phyloP scores from a whole-genome alignment of 1,140 invertebrate genomes.

The Sarcophaga peregrina region DNA sequence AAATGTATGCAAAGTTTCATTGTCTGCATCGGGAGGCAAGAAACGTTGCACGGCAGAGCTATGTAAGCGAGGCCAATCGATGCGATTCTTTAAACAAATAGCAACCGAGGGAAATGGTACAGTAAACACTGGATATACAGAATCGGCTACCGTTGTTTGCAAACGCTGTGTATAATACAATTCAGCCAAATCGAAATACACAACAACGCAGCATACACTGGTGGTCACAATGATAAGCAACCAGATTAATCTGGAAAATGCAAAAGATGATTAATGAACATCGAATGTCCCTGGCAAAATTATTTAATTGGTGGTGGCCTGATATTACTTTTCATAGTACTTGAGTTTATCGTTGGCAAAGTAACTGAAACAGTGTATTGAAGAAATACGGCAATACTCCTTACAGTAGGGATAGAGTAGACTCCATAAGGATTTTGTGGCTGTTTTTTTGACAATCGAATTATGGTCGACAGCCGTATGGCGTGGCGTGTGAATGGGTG shows the following conservation, averaged over 20 bases:
- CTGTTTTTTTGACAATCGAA: neutral
- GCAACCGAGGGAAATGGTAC: conserved; percentile 56
- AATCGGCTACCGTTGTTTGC: conserved; percentile 58
- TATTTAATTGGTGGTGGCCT: neutral
- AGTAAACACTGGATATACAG: conserved; percentile 54
- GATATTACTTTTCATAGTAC: conserved; percentile 54
- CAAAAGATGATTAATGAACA: neutral
- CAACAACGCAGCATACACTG: conserved; percentile 49
- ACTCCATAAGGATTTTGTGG: neutral
- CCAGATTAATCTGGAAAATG: conserved; percentile 54
- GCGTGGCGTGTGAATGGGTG: no score
- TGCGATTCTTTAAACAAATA: conserved; percentile 52
- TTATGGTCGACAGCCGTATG: no score
- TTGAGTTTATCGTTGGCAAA: conserved; percentile 53
- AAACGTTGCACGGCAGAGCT: conserved; percentile 49
- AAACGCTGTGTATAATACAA: conserved; percentile 52
- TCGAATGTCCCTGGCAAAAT: no score
- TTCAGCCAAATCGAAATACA: conserved; percentile 54
- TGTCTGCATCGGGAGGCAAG: conserved; percentile 50
- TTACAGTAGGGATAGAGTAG: conserved; percentile 42
- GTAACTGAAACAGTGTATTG: conserved; percentile 58
- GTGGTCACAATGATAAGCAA: conserved; percentile 55
- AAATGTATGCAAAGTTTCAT: conserved; percentile 48
- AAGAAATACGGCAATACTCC: conserved; percentile 54
- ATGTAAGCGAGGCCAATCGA: conserved; percentile 50